phyloP scores from a whole-genome alignment of 1,140 invertebrate species.

The Papilio glaucus region DNA sequence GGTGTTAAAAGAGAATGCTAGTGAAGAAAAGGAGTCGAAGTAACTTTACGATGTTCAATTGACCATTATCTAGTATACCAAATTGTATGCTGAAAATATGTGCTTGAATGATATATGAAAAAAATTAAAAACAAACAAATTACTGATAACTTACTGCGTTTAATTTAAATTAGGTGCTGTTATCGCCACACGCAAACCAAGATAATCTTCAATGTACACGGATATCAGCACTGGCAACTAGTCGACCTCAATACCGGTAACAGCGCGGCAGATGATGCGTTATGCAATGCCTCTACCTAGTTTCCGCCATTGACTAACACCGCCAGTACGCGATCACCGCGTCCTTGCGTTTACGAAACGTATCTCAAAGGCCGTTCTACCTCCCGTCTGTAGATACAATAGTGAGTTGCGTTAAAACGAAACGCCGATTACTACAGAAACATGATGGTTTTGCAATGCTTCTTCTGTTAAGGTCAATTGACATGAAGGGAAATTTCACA shows the following conservation, averaged over 20 bases:
- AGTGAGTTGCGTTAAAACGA: neutral
- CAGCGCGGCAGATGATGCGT: conserved; percentile 19
- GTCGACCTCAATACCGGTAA: conserved; percentile 18
- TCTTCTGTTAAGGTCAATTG: neutral
- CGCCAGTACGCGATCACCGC: neutral
- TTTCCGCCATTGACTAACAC: conserved; percentile 34
- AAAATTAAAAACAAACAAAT: too few relatives aligned
- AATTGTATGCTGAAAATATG: too few relatives aligned
- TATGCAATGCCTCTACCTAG: conserved; percentile 22
- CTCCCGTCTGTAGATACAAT: conserved; percentile 18
- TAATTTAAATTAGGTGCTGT: neutral
- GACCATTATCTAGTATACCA: too few relatives aligned
- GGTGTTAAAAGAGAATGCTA: too few relatives aligned
- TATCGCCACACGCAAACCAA: neutral
- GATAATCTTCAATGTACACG: neutral
- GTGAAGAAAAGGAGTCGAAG: too few relatives aligned
- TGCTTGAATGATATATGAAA: too few relatives aligned
- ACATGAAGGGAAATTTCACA: neutral
- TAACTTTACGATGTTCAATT: too few relatives aligned
- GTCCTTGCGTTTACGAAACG: conserved; percentile 30
- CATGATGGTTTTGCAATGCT: neutral
- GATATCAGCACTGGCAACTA: conserved; percentile 10
- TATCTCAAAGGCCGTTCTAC: conserved; percentile 24
- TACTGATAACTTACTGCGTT: too few relatives aligned
- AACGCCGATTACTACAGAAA: conserved; percentile 6